Base-by-base conservation (phyloP, 2,113 vertebrate genomes). In the Potamarius usumacintae region DNA sequence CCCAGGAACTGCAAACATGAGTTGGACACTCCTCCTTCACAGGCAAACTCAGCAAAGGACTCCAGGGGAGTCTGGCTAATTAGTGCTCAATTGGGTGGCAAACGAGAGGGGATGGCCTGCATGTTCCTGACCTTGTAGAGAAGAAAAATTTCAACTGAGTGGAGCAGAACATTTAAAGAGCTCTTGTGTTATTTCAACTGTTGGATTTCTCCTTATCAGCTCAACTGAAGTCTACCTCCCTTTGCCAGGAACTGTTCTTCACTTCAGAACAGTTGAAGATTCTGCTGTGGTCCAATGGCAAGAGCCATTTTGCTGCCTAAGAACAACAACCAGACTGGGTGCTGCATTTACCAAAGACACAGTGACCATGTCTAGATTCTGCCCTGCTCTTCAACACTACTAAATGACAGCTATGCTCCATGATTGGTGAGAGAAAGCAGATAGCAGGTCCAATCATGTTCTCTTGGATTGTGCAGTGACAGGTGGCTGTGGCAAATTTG, bases 61-160 rank as follows among this genome's bases (percentile, higher is more conserved):
- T 90, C 91, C 90, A 88, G 90, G 88, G 83, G 83, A 84, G 57
- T 89, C 84, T 83, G 91, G 92, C 91, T 95, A 92, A 92, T 94
- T 90, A 90, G 91, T 85, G 89, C 89, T 92, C 91, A 94, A 94
- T 94, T 94, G 93, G 87, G 89, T 91, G 57, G 91, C 91, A 92
- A 94, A 94, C 90, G 91, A 93, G 91, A 92, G 86, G 89, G 91
- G 89, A 91, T 83, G 88, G 88, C 76, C 85, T 88, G 81, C 79
- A 84, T 90, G 92, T 91, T 92, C 86, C 83, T 84, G 52, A 79
- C 67, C 71, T 67, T 60, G 27, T 87, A 69, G 17, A 69, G 42
- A 74, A 42, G 53, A 60, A 25, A 60, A 48, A 48, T 34, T 55
- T 79, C 34, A 4, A 27, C 81, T 79, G 69, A 83, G 63, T 85